phyloP scores from a whole-genome alignment of 2,888 invertebrate genomes.

The Ditula angustiorana region DNA sequence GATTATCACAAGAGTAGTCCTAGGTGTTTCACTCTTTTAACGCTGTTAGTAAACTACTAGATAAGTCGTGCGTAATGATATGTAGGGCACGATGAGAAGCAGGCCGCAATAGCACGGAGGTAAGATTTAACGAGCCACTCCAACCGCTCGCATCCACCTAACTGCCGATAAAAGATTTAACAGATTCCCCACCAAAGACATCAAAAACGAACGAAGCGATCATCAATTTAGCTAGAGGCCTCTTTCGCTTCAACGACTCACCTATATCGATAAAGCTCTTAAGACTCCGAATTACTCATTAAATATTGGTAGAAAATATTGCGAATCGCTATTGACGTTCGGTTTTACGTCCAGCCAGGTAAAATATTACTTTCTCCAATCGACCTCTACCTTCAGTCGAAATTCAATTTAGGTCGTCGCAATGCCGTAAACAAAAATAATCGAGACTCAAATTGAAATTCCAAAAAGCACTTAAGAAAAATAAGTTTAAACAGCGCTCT shows the following conservation, averaged over 20 bases:
- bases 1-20: background rate
- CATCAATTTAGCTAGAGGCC: slow-evolving; percentile 57
- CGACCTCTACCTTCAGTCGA: slow-evolving; percentile 16
- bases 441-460: slow-evolving; percentile 50
- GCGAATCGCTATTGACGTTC: slow-evolving; percentile 34
- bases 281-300: slow-evolving; percentile 29
- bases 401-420: slow-evolving; percentile 38
- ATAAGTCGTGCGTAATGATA: slow-evolving; percentile 21
- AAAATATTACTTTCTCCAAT: slow-evolving; percentile 37
- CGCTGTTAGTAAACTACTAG: background rate
- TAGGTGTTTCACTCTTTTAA: background rate
- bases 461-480: slow-evolving; percentile 53
- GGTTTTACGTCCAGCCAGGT: slow-evolving; percentile 27
- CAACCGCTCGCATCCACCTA: slow-evolving; percentile 50
- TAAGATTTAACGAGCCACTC: slow-evolving; percentile 59
- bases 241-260: slow-evolving; percentile 44
- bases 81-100: slow-evolving; percentile 46
- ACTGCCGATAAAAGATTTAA: slow-evolving; percentile 70
- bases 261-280: slow-evolving; percentile 34
- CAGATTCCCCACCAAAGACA: slow-evolving; percentile 59
- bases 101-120: slow-evolving; percentile 49
- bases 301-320: slow-evolving; percentile 35
- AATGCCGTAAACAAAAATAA: slow-evolving; percentile 48
- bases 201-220: slow-evolving; percentile 60
- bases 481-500: slow-evolving; percentile 60